A percentile compares a stretch with the other conserved stretches of the same genome.
Conservation (phyloP, 2,113 vertebrate species). For the Lutjanus erythropterus region DNA sequence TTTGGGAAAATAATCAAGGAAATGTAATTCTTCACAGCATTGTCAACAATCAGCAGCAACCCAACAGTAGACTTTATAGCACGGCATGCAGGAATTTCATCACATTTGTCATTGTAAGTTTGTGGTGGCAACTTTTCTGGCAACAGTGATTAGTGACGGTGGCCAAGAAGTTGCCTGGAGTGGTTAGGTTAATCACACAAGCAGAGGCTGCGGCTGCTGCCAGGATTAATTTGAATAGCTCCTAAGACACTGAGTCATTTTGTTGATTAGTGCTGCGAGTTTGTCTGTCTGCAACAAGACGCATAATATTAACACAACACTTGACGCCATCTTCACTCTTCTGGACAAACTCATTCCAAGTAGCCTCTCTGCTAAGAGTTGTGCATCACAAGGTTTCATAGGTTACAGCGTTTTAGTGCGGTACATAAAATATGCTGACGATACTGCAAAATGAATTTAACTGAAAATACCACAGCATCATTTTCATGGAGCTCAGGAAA, state of each 20-base stretch:
- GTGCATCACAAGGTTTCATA: background rate
- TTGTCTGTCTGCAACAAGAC: conserved; percentile 46
- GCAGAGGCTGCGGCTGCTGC: conserved; percentile 51
- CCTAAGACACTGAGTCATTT: conserved; percentile 57
- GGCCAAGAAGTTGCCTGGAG: conserved; percentile 59
- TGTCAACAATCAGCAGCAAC: conserved; percentile 41
- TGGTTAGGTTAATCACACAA: conserved; percentile 62
- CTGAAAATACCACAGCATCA: background rate
- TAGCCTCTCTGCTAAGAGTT: background rate
- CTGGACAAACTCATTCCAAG: conserved; percentile 17
- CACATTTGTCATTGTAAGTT: conserved; percentile 31
- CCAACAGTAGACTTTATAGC: conserved; percentile 10
- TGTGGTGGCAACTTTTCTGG: conserved; percentile 52
- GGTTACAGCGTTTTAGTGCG: background rate
- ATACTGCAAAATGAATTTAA: conserved; percentile 1
- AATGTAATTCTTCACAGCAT: conserved; percentile 39
- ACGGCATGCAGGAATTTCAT: background rate
- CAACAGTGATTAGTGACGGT: conserved; percentile 23
- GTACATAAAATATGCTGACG: background rate
- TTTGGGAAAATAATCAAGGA: conserved; percentile 50
- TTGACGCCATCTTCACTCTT: background rate
- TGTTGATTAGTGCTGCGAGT: conserved; percentile 52
- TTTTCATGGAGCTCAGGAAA: background rate
- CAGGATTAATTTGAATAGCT: conserved; percentile 60
- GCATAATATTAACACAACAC: conserved; percentile 10